Conservation (phyloP, 2,113 vertebrate genomes). For the Menura novaehollandiae region DNA sequence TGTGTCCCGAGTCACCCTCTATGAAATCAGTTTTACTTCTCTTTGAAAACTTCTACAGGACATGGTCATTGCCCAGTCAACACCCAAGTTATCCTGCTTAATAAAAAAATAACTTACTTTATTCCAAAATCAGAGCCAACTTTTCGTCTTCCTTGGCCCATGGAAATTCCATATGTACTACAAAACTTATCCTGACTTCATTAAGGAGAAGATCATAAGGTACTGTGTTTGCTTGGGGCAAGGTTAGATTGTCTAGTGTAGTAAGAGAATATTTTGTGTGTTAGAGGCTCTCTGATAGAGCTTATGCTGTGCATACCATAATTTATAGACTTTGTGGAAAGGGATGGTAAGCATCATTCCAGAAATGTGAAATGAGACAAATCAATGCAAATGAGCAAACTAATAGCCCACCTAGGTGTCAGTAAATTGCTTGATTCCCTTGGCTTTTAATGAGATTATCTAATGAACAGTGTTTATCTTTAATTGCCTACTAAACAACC, state of each 20-base stretch:
- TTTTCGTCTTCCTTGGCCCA: neutral
- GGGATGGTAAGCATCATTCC: neutral
- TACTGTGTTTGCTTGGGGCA: neutral
- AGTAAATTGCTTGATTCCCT: neutral
- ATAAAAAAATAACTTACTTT: neutral
- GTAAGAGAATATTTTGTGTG: neutral
- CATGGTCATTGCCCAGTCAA: neutral
- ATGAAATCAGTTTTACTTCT: neutral
- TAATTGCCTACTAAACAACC: neutral
- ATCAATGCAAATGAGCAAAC: neutral
- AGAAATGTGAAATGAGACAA: neutral
- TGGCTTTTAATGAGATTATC: neutral
- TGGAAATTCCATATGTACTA: neutral
- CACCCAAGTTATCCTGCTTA: neutral
- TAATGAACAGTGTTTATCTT: neutral
- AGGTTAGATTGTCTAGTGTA: neutral
- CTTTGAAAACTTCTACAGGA: neutral
- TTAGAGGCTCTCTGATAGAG: neutral
- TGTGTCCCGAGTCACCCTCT: too few relatives aligned
- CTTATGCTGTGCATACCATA: neutral
- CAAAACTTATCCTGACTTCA: neutral
- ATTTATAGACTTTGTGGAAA: neutral
- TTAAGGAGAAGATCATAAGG: neutral
- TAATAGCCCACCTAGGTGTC: neutral
- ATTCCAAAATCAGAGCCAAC: neutral